Conservation (phyloP, 1,140 invertebrate genomes). For the Drosophila nigromelanica region DNA sequence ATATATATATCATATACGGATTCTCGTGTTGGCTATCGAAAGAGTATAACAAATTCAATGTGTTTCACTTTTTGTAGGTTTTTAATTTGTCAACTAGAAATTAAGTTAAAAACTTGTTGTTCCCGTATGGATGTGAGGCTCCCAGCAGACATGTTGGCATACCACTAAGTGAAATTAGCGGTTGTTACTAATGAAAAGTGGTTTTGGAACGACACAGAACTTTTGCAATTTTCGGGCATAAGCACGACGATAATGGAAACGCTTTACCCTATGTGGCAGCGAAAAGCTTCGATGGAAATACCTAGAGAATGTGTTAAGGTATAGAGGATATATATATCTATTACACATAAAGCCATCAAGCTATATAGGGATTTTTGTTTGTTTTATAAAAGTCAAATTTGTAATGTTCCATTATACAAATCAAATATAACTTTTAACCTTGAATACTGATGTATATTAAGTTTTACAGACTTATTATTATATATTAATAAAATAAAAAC, state of each 20-base stretch:
- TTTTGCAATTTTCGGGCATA: slow-evolving; percentile 61
- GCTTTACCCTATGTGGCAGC: slow-evolving; percentile 7
- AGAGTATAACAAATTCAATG: background rate
- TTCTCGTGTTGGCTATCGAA: background rate
- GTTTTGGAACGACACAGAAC: slow-evolving; percentile 58
- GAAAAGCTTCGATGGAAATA: slow-evolving; percentile 27
- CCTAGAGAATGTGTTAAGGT: background rate
- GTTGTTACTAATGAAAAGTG: slow-evolving; percentile 79
- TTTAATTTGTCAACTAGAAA: slow-evolving; percentile 32
- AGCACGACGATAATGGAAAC: slow-evolving; percentile 43
- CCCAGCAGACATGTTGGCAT: slow-evolving; percentile 57
- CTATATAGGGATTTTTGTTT: no score
- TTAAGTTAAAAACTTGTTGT: slow-evolving; percentile 58
- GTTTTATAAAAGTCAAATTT: no score
- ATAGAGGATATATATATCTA: no score
- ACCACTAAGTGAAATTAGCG: slow-evolving; percentile 80
- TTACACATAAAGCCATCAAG: no score
- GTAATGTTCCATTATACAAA: no score
- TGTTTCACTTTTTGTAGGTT: slow-evolving; percentile 2
- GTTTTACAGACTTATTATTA: no score
- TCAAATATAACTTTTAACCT: no score
- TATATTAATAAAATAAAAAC: no score
- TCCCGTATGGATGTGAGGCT: slow-evolving; percentile 11
- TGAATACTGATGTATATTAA: no score
- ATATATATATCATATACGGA: no score